Evolutionary conservation across 1,140 invertebrate species (phyloP), one percentile per base, ranked within the genome.

Genomic region (Drosophila rufa): DNA sequence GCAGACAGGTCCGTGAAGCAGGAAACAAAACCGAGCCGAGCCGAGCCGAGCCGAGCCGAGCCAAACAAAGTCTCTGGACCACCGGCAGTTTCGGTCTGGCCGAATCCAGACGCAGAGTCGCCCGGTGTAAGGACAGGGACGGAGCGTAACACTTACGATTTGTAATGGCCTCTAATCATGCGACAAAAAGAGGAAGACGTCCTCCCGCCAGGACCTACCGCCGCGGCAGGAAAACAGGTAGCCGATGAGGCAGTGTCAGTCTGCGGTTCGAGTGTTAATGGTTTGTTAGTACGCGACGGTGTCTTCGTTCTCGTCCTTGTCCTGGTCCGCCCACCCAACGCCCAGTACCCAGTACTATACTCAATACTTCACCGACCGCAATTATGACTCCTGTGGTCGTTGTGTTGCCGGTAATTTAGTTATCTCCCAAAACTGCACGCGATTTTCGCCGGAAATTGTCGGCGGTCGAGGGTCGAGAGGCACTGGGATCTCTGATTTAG

Each of bases 61-160:
- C 43, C 40, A 58, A 47, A 46, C 65, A 53, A 60, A 45, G 60
- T 33, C 38, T 19, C 22, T 61, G 47, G 84, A 90, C 85, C 75
- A 75, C 85, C 85, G 38, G 38, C 53, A 36, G 67, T 27, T 69
- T 80, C 62, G 60, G 58, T 56, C 69, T 68, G 58, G 43, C 19
- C 57, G 17, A 8, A 47, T 30, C 79, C 48, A 69, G 70, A 76
- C 68, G 25, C 19, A 40, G 38, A 42, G 80, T 67, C 67, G 76
- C 30, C 70, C 38, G 30, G 30, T 4, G 22, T 17, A 56, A 17
- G 33, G 36, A 48, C 46, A 50, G 46, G 15, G 30, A 30, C 43
- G 42, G 40, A 89, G 89, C 87, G 83, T 87, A 91, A 89, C 89
- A 89, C 89, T 91, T 82, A 85, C 83, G 55, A 91, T 91, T 91